These are phyloP conservation scores for Aviceda subcristata DNA, from an alignment of 2,113 vertebrate genomes.

Conservation along the genomic window DNA sequence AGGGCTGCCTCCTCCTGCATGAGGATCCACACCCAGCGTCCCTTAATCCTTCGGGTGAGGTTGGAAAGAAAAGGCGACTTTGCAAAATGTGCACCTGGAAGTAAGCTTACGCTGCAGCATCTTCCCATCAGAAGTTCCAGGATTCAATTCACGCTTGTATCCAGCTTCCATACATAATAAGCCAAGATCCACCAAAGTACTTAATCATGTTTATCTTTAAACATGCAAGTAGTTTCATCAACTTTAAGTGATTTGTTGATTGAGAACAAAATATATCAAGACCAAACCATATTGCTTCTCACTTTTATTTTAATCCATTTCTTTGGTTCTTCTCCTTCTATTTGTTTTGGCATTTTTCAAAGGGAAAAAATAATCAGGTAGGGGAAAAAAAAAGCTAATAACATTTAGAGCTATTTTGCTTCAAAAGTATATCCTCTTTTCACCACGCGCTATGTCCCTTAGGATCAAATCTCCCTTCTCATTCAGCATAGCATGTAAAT, in stretches of 20 bases:
- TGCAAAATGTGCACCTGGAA: background rate
- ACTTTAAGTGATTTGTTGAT: constrained; percentile 7
- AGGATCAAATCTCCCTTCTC: background rate
- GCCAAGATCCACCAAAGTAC: background rate
- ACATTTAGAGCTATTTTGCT: background rate
- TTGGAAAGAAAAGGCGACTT: background rate
- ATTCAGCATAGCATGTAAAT: background rate
- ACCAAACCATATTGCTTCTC: background rate
- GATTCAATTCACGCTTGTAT: background rate
- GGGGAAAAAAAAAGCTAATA: background rate
- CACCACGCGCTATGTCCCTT: background rate
- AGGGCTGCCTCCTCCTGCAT: background rate
- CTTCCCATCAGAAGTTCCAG: background rate
- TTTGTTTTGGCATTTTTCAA: background rate
- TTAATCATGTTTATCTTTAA: constrained; percentile 47
- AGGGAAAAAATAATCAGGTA: background rate
- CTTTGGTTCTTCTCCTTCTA: background rate
- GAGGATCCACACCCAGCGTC: background rate
- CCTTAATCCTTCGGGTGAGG: background rate
- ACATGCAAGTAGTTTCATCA: constrained; percentile 13
- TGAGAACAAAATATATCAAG: background rate
- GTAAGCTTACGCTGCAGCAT: background rate
- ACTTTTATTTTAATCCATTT: background rate
- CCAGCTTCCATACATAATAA: background rate
- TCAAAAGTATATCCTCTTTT: background rate